Evolutionary conservation across 2,888 invertebrate species (phyloP).

Genomic region (Anagyrus pseudococci): DNA sequence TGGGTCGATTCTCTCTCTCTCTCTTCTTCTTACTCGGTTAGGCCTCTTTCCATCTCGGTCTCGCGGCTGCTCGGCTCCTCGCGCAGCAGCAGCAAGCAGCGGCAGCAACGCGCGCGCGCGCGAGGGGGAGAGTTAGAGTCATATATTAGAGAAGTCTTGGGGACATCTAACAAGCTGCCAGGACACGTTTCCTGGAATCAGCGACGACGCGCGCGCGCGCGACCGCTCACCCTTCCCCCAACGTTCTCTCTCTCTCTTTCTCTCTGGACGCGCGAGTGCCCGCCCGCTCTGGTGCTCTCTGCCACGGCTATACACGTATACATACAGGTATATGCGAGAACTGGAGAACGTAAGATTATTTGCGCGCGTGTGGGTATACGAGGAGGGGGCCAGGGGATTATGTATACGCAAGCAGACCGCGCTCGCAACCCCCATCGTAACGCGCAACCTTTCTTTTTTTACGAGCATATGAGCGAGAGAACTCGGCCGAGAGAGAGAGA

Average conservation of each 20-base stretch:
- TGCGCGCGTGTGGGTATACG: constrained; percentile 4
- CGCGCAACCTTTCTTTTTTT: background rate
- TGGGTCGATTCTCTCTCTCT: constrained; percentile 13
- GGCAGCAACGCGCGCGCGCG: no score
- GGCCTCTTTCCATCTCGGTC: constrained; percentile 22
- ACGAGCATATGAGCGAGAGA: background rate
- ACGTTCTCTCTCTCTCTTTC: constrained; percentile 21
- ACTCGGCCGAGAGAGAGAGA: background rate
- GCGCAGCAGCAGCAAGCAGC: constrained; percentile 6
- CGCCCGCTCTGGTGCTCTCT: background rate
- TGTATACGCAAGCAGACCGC: no score
- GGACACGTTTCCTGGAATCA: constrained; percentile 58
- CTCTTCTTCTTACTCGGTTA: constrained; percentile 12
- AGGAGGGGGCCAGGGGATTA: background rate
- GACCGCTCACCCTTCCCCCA: no score
- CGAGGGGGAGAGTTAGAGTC: constrained; percentile 53
- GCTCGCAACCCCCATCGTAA: no score
- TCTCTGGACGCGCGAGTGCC: constrained; percentile 30
- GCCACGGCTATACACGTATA: background rate
- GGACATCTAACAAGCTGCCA: constrained; percentile 59
- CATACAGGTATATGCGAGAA: background rate
- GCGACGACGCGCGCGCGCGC: constrained; percentile 43
- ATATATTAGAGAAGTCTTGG: constrained; percentile 58
- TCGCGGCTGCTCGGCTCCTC: constrained; percentile 24
- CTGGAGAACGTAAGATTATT: no score